Base-by-base conservation (phyloP, 2,888 invertebrate genomes). In the Ischnus inquisitorius region DNA sequence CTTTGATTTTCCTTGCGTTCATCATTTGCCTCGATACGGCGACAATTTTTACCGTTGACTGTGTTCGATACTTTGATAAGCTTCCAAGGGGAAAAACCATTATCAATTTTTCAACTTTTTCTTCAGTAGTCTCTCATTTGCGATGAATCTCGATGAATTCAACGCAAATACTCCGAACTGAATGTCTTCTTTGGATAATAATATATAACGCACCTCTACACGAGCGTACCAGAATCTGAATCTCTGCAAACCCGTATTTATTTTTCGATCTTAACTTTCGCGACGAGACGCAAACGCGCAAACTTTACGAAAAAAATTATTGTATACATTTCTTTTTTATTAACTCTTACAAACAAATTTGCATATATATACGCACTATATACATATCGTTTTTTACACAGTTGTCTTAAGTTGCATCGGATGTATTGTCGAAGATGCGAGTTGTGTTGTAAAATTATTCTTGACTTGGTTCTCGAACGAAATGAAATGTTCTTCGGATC, bases 1-100 rank as follows among this genome's bases (percentile, higher is more conserved):
- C 28, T 28, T n/a, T 41, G 14, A 48, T 67, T 77, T 67, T 43
- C 16, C 6, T 57, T 46, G 43, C 57, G 51, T 57, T 34, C 16
- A 43, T 57, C 54, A 19, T 43, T n/a, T 39, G 64, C 69, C 14
- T 19, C 46, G 51, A 72, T 19, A 77, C 22, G 46, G n/a, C 65
- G 69, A 60, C 43, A 72, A 68, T 67, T 46, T 25, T 75, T 65
- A 48, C 65, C 39, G 16, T 78, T 48, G 22, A 80, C 28, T 48
- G 54, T 48, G 68, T 78, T 84, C 77, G 74, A 78, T 81, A 75
- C 69, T 69, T 74, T 60, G 19, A 81, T 65, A 54, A 84, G 72
- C 68, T 54, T 84, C 46, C 68, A 54, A 60, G 72, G 62, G 64
- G 68, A 69, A 46, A 65, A 39, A 25, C n/a, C 46, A 48, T 57